These are phyloP conservation scores for Rhinogobius similis DNA, from an alignment of 2,113 vertebrate genomes.

Conservation along the genomic window DNA sequence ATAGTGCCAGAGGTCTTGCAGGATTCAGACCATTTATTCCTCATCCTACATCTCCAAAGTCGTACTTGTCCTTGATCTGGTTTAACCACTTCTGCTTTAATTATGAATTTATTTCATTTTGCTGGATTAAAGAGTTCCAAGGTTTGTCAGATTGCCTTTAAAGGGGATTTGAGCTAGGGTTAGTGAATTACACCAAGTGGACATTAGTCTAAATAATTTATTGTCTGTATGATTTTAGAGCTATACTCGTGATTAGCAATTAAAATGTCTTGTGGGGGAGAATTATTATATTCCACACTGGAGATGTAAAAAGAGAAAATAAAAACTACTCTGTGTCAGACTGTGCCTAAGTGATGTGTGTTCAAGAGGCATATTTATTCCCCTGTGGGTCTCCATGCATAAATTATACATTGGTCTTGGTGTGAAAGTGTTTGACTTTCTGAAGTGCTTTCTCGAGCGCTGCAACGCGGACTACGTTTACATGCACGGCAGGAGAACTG, in stretches of 20 bases:
- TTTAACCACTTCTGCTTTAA: slow-evolving; percentile 59
- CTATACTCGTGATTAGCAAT: slow-evolving; percentile 75
- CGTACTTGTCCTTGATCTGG: slow-evolving; percentile 67
- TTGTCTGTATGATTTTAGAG: slow-evolving; percentile 71
- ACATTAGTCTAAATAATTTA: slow-evolving; percentile 79
- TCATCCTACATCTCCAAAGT: slow-evolving; percentile 46
- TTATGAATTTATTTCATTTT: slow-evolving; percentile 70
- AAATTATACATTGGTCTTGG: slow-evolving; percentile 63
- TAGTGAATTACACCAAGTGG: slow-evolving; percentile 70
- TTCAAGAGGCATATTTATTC: slow-evolving; percentile 72
- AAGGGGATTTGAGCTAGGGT: slow-evolving; percentile 63
- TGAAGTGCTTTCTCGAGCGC: slow-evolving; percentile 50
- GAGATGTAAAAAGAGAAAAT: slow-evolving; percentile 49
- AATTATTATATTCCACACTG: slow-evolving; percentile 59
- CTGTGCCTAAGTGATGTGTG: slow-evolving; percentile 61
- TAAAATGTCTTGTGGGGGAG: slow-evolving; percentile 71
- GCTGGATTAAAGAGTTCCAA: slow-evolving; percentile 72
- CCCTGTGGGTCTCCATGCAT: slow-evolving; percentile 57
- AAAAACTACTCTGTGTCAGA: slow-evolving; percentile 64
- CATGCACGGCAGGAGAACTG: no score
- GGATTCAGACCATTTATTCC: slow-evolving; percentile 55
- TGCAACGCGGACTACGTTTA: slow-evolving; percentile 2
- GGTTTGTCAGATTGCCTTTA: slow-evolving; percentile 67
- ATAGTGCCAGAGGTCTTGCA: slow-evolving; percentile 41
- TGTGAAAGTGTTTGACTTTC: slow-evolving; percentile 66